A percentile compares a stretch with the other conserved stretches of the same genome.
Conservation (phyloP, 2,113 vertebrate species). For the Apteryx owenii region DNA sequence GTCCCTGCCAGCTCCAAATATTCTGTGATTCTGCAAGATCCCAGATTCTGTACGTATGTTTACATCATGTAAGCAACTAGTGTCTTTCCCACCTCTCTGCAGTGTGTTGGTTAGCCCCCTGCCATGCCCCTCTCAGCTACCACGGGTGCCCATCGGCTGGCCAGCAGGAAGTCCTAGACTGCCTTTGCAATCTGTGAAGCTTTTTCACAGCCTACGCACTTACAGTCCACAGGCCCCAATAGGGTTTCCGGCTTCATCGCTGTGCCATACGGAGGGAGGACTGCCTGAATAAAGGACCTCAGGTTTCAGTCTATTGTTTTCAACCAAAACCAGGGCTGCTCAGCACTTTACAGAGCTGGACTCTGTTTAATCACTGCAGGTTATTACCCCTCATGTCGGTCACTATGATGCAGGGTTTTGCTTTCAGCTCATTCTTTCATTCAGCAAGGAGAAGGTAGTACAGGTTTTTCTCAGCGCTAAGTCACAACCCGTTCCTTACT, state of each 20-base stretch:
- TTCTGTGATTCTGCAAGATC: neutral
- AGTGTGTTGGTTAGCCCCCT: neutral
- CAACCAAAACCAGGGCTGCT: neutral
- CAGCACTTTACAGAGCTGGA: neutral
- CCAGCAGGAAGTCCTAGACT: neutral
- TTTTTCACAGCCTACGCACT: accelerated
- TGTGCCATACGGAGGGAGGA: accelerated
- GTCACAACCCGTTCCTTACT: neutral
- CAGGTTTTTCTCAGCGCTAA: neutral
- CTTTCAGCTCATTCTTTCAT: accelerated
- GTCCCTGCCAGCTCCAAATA: too few species aligned
- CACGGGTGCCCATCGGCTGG: accelerated
- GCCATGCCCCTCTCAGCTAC: neutral
- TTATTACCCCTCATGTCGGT: accelerated
- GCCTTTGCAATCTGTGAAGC: accelerated
- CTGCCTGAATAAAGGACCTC: neutral
- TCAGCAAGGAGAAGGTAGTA: neutral
- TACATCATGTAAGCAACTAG: neutral
- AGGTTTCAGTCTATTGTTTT: neutral
- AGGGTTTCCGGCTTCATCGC: accelerated
- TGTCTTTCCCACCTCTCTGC: neutral
- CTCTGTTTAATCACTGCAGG: accelerated
- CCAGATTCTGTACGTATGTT: neutral
- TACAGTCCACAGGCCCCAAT: neutral
- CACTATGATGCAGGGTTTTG: accelerated